Evolutionary conservation across 1,140 invertebrate genomes (phyloP).

Genomic region (Goniozus legneri): DNA sequence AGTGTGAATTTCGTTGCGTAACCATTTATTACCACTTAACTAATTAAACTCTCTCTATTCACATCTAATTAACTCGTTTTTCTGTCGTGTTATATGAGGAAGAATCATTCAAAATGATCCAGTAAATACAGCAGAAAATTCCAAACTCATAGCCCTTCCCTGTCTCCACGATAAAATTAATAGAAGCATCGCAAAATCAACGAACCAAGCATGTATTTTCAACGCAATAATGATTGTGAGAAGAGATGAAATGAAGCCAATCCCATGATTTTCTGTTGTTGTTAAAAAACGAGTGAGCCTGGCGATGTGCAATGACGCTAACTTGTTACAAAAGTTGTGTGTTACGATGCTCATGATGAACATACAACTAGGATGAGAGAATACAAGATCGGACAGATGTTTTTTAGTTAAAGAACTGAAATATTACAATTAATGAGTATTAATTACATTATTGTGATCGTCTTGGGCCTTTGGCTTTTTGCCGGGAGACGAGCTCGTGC

Average conservation of each 20-base stretch:
- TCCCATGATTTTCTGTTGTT: conserved; percentile 13
- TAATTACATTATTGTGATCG: conserved; percentile 52
- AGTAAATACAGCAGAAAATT: too few relatives aligned
- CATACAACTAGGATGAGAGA: conserved; percentile 35
- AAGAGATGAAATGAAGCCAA: conserved; percentile 17
- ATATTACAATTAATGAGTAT: conserved; percentile 48
- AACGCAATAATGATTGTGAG: conserved; percentile 15
- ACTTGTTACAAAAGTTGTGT: conserved; percentile 25
- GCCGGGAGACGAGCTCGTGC: conserved; percentile 49
- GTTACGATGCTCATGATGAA: conserved; percentile 33
- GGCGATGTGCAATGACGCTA: conserved; percentile 15
- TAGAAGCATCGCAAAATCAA: conserved; percentile 30
- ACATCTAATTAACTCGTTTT: too few relatives aligned
- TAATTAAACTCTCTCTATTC: too few relatives aligned
- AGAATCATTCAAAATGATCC: too few relatives aligned
- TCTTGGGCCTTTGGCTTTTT: conserved; percentile 51
- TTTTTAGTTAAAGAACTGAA: conserved; percentile 35
- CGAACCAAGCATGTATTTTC: conserved; percentile 32
- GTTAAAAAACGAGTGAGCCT: conserved; percentile 8
- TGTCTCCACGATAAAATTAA: too few relatives aligned
- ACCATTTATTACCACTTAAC: too few relatives aligned
- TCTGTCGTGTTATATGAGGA: too few relatives aligned
- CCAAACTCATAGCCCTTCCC: too few relatives aligned
- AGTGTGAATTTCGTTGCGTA: too few relatives aligned
- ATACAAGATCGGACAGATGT: conserved; percentile 29